These are phyloP conservation scores for Neoascia interrupta DNA, from an alignment of 2,888 invertebrate genomes.

Conservation along the genomic window DNA sequence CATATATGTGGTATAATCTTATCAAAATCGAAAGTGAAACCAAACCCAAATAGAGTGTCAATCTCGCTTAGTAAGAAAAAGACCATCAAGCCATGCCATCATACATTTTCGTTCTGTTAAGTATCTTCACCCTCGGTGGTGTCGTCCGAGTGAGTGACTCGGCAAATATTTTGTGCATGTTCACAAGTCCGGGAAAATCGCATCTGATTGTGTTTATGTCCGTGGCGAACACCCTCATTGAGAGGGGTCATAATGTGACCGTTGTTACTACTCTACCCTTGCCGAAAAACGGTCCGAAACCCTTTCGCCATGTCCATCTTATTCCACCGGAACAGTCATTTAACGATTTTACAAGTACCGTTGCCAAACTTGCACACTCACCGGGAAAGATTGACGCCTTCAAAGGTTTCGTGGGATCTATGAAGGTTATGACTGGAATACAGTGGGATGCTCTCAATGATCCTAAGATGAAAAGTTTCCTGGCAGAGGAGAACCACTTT, in stretches of 20 bases:
- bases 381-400: neutral
- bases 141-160: slow-evolving; percentile 58
- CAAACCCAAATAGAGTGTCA: no score
- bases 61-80: no score
- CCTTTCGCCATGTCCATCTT: slow-evolving; percentile 21
- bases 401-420: neutral
- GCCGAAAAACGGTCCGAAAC: neutral
- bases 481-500: slow-evolving; percentile 54
- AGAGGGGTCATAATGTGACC: slow-evolving; percentile 77
- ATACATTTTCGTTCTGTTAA: no score
- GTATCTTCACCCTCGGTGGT: no score
- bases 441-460: slow-evolving; percentile 25
- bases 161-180: slow-evolving; percentile 76
- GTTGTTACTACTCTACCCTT: slow-evolving; percentile 72
- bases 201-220: slow-evolving; percentile 78
- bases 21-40: no score
- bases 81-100: no score
- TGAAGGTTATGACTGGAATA: slow-evolving; percentile 7
- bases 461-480: slow-evolving; percentile 29
- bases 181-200: slow-evolving; percentile 77
- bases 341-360: neutral
- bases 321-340: neutral
- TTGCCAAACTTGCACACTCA: slow-evolving; percentile 5
- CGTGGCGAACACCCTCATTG: slow-evolving; percentile 74
- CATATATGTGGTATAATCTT: no score